Percentiles rank a stretch among this genome's conserved stretches.
Conservation (phyloP, 2,888 invertebrate species). For the Dendrolimus pini region DNA sequence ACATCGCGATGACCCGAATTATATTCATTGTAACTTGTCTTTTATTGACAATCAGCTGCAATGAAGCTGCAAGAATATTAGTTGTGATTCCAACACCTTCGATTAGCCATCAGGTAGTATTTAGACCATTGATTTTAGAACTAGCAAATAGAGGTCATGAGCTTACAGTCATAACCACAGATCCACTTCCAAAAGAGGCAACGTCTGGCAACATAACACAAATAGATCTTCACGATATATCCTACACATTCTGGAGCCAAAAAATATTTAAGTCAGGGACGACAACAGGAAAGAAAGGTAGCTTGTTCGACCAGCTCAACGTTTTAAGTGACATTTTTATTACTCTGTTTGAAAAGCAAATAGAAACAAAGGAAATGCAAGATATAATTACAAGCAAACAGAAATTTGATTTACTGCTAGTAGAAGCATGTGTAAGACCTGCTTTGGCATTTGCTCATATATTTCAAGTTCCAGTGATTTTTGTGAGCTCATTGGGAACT, state of each 20-base stretch:
- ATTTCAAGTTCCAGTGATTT: conserved; percentile 37
- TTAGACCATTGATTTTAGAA: conserved; percentile 19
- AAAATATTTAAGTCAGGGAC: background rate
- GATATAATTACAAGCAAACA: conserved; percentile 1
- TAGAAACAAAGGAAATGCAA: conserved; percentile 1
- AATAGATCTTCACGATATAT: conserved; percentile 6
- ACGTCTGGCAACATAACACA: conserved; percentile 5
- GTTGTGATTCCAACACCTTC: conserved; percentile 28
- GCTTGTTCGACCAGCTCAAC: background rate
- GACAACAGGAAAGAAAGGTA: background rate
- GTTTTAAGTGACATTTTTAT: background rate
- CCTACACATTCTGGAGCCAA: conserved; percentile 3
- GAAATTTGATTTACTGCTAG: conserved; percentile 35
- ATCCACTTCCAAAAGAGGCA: conserved; percentile 3
- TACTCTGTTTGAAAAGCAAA: conserved; percentile 1
- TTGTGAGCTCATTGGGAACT: conserved; percentile 34
- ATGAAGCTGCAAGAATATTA: conserved; percentile 23
- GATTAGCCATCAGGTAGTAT: conserved; percentile 42
- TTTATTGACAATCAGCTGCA: background rate
- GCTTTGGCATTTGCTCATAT: conserved; percentile 27
- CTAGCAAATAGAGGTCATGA: conserved; percentile 7
- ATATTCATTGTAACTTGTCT: background rate
- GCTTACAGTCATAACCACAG: conserved; percentile 6
- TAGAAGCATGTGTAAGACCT: conserved; percentile 27
- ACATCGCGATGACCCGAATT: no score